Conservation (phyloP, 2,888 invertebrate species). For the Plebejus anna region DNA sequence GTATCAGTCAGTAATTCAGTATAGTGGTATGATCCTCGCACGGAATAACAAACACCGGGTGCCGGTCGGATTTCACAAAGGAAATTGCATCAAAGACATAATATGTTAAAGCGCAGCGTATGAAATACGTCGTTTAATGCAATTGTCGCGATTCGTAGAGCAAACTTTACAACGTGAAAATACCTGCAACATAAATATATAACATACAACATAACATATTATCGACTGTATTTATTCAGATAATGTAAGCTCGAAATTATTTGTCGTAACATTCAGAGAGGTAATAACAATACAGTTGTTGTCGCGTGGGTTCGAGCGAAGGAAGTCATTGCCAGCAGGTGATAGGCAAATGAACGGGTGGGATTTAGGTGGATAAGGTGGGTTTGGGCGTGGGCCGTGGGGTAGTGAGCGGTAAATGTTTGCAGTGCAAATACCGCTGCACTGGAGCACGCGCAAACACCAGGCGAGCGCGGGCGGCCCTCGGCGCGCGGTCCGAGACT, state of each 20-base stretch:
- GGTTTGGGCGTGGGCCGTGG: slow-evolving; percentile 17
- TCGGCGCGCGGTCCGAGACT: slow-evolving; percentile 44
- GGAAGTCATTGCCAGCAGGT: slow-evolving; percentile 34
- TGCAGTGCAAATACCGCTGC: slow-evolving; percentile 60
- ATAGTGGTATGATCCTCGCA: not conserved
- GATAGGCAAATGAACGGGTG: slow-evolving; percentile 39
- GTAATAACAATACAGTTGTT: not conserved
- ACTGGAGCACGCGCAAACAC: slow-evolving; percentile 64
- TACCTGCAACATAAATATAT: not conserved
- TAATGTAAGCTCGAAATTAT: not conserved
- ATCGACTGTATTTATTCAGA: not conserved
- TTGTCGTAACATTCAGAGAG: not conserved
- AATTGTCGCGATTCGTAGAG: not conserved
- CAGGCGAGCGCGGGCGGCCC: slow-evolving; percentile 59
- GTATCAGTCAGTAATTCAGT: not conserved
- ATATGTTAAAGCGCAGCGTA: not conserved
- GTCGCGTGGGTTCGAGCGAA: not conserved
- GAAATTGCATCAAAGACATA: not conserved
- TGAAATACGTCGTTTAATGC: not conserved
- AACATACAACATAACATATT: not conserved
- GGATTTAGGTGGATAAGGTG: slow-evolving; percentile 33
- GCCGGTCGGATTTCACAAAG: not conserved
- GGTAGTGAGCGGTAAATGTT: slow-evolving; percentile 45
- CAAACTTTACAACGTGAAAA: not conserved
- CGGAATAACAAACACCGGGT: not conserved